Evolutionary conservation across 2,888 invertebrate species (phyloP), one percentile per base, ranked within the genome.

Genomic region (Lottia scabra): DNA sequence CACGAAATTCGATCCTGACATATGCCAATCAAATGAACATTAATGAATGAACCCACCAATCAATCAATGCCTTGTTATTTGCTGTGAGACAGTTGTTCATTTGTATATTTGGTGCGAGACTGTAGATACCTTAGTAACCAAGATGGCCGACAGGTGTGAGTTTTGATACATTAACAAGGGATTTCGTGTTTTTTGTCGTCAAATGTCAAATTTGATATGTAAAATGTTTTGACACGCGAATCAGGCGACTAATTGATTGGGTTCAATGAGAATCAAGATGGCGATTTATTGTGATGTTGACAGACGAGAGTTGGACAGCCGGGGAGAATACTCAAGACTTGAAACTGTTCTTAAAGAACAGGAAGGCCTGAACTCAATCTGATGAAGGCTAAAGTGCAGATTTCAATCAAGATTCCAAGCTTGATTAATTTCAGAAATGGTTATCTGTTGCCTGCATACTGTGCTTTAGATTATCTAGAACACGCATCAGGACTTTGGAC

Each of bases 11-110:
- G 19, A 56, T 10, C 23, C 56, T 56, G 56, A 13, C 56, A 56
- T 23, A 56, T 56, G 56, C 23, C 56, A 23, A 56, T 56, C 56
- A 56, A 56, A 56, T 56, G 19, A 56, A 56, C 56, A 56, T 23
- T 38, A 56, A 19, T 56, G 23, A 56, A 23, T 56, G 19, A 12
- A 23, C 19, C 56, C 3, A 23, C 19, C 56, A 56, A 56, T 56
- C 56, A 56, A 56, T 56, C 56, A 56, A 56, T 56, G 56, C 56
- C 56, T 56, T 56, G 19, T 56, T 56, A 56, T 56, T 56, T 23
- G 56, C 56, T 56, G 56, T 23, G 10, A 56, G 56, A 56, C 56
- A 56, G 56, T 56, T 56, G 56, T 56, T 56, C 56, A 23, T 23
- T 56, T 56, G 56, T 56, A 56, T 56, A 56, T 56, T 56, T 56